Evolutionary conservation across 2,113 vertebrate genomes (phyloP), one percentile per base, ranked within the genome.

Genomic region (Henicopernis longicauda): DNA sequence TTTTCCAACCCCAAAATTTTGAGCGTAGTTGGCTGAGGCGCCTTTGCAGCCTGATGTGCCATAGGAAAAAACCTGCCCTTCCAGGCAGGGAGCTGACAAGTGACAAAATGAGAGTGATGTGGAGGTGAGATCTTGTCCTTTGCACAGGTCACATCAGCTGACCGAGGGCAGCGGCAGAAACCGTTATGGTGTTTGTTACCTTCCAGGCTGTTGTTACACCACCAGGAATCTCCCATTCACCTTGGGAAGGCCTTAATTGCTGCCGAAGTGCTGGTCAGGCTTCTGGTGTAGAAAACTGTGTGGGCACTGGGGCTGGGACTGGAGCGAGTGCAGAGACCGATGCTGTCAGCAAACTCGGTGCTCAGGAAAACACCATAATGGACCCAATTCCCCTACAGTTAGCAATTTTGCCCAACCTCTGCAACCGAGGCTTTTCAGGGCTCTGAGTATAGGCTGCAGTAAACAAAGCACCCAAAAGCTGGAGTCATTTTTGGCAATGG

Each of bases 121-220:
- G 16, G 38, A 84, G 49, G 40, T 5, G 29, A 59, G 50, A 13
- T 1, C 54, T 42, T 50, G 31, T 70, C 66, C 79, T 91, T 77
- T 44, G 27, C 38, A 5, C 45, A 12, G 34, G 15, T 71, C 17
- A 19, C 66, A 13, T 6, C 13, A 0, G 5, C 17, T 27, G 58
- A 5, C 19, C 1, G 0, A 32, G 52, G 38, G 18, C 62, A 81
- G 61, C 32, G 89, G 40, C 3, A 76, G 38, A 23, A 19, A 25
- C 10, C 4, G 1, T 3, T 5, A 20, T 2, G 25, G 22, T 7
- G 7, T 34, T 73, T 8, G 1, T 52, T 22, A 45, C 36, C 45
- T 78, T 62, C 44, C 74, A 44, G 49, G 21, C 9, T 49, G 38
- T 20, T 38, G n/a, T 69, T 45, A 50, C 3, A 9, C 42, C 6